Conservation (phyloP, 35 echinoderm and acorn worm species). For the Nesometra sesokonis region DNA sequence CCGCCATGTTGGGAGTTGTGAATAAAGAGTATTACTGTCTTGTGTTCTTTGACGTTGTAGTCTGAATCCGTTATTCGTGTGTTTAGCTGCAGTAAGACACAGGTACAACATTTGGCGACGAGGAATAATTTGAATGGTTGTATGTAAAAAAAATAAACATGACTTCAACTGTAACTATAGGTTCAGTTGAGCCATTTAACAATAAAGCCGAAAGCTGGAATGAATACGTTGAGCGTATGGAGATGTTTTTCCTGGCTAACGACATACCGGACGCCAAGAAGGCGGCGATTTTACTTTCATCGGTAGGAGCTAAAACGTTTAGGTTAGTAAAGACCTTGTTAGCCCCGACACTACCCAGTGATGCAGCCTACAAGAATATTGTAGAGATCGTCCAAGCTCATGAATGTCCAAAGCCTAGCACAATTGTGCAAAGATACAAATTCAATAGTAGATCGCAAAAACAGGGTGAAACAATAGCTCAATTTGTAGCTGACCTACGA, state of each 20-base stretch:
- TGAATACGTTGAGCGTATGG: slow-evolving; percentile 11
- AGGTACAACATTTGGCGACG: no score
- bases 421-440: slow-evolving; percentile 4
- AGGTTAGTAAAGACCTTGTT: no score
- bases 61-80: no score
- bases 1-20: no score
- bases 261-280: neutral
- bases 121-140: no score
- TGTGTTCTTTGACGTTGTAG: no score
- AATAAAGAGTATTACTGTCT: no score
- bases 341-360: neutral
- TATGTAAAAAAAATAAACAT: no score
- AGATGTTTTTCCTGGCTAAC: slow-evolving; percentile 13
- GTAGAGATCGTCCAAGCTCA: slow-evolving; percentile 8
- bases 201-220: no score
- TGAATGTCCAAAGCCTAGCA: slow-evolving; percentile 8
- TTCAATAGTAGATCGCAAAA: slow-evolving; percentile 18
- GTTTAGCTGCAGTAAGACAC: no score
- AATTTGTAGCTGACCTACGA: slow-evolving; percentile 17
- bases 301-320: slow-evolving; percentile 1
- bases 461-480: neutral
- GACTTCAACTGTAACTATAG: no score
- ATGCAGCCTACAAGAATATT: neutral
- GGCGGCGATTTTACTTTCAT: neutral
- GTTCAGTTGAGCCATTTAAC: no score